phyloP scores from a whole-genome alignment of 2,113 vertebrate species.

The Brevimyrus niger region DNA sequence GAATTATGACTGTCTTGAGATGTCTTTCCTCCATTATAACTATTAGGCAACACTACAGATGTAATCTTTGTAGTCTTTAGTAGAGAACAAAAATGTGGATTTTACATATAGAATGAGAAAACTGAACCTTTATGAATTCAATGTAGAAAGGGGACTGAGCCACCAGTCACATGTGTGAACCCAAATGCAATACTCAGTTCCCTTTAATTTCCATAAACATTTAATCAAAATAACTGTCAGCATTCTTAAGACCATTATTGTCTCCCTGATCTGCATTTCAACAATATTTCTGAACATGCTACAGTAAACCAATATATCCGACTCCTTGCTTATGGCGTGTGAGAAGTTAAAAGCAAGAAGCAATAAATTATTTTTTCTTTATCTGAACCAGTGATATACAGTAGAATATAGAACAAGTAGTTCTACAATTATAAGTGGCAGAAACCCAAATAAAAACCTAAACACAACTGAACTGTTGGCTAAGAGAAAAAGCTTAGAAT shows the following conservation, averaged over 20 bases:
- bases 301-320: slow-evolving; percentile 92
- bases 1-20: slow-evolving; percentile 10
- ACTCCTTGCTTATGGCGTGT: slow-evolving; percentile 76
- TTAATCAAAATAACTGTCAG: slow-evolving; percentile 64
- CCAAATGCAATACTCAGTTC: slow-evolving; percentile 65
- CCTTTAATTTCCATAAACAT: slow-evolving; percentile 62
- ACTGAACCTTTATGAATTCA: slow-evolving; percentile 48
- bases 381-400: slow-evolving; percentile 93
- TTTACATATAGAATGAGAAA: slow-evolving; percentile 47
- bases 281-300: slow-evolving; percentile 72
- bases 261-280: slow-evolving; percentile 68
- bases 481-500: slow-evolving; percentile 64
- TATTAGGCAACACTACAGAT: slow-evolving; percentile 44
- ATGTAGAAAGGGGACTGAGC: slow-evolving; percentile 54
- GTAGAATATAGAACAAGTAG: slow-evolving; percentile 74
- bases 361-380: slow-evolving; percentile 97
- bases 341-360: slow-evolving; percentile 80
- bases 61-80: slow-evolving; percentile 69
- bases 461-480: slow-evolving; percentile 76
- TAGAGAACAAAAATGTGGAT: slow-evolving; percentile 61
- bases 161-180: slow-evolving; percentile 66
- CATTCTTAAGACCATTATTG: slow-evolving; percentile 51
- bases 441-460: slow-evolving; percentile 45
- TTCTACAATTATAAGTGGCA: slow-evolving; percentile 63
- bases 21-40: slow-evolving; percentile 31